Base-by-base conservation (phyloP, 2,888 invertebrate genomes). In the Helobdella robusta region DNA sequence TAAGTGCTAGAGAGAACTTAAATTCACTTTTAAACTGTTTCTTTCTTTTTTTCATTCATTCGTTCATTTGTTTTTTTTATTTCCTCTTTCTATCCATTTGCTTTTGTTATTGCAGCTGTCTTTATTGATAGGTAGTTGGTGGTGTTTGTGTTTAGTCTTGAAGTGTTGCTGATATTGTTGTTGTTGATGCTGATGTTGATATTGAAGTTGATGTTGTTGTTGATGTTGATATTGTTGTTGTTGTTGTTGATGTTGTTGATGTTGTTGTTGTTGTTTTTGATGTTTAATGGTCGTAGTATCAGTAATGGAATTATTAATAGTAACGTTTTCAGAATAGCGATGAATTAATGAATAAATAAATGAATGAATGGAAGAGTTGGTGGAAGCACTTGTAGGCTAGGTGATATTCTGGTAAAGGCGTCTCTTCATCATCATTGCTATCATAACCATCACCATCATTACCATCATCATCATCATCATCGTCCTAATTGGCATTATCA, bases 231-330 rank as follows among this genome's bases (percentile, higher is more conserved):
- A 52, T 18, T 52, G 52, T 18, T 52, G 52, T 18, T 52, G 52
- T 18, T 20, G 52, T 18, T 52, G 52, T 18, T 52, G 52, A 11
- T 52, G 52, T 18, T 52, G 52, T 18, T 20, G 52, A n/a, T 52
- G 52, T 18, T 40, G 35, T 20, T 59, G 59, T 25, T 52, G n/a
- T n/a, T n/a, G n/a, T 48, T n/a, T n/a, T n/a, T n/a, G n/a, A n/a
- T 25, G 20, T 18, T 6, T 56, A 8, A 23, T 3, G 5, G 28
- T 56, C 23, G 32, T 56, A n/a, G 28, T 30, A 30, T 56, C 28
- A 18, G 8, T 30, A 56, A 11, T 18, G 28, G 28, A 3, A 30
- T 56, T 30, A 11, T 30, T 3, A 30, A 25, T 1, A 25, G 20
- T 4, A 52, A 25, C 2, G 23, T 52, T 4, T 25, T 52, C 5